Base-by-base conservation (phyloP, 2,797 vertebrate genomes). In the Clamator glandarius region DNA sequence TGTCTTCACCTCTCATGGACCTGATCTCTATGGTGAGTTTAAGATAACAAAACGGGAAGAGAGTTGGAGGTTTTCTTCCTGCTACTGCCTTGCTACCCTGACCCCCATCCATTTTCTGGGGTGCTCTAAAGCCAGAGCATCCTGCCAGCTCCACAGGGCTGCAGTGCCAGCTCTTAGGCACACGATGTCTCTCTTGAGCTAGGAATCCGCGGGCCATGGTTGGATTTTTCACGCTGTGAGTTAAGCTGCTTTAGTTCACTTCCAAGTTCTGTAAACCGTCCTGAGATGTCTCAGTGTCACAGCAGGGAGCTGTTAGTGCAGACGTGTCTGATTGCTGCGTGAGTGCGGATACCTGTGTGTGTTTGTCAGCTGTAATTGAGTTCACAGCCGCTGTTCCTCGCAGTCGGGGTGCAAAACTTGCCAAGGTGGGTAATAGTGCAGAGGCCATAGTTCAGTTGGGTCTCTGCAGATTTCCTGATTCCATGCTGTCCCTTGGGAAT, bases 1-100 rank as follows among this genome's bases (percentile, higher is more conserved):
- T 5, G 98, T 99, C 87, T 99, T 99, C 96, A 99, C 99, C 25
- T 97, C 98, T 66, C 99, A 99, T 28, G 99, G 99, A 78, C 99
- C 99, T 4, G 99, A 99, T 96, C 98, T 99, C n/a, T 99, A 99
- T 41, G 99, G 99, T 99, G 98, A 98, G 96, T 93, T 66, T 14
- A 46, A 84, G 52, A 6, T 18, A 20, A 52, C 42, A 23, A 20
- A 18, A 10, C 18, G 9, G 36, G 13, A 25, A 54, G 25, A 50
- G 13, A 57, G 51, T 14, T 2, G 8, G n/a, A 2, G 15, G 8
- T 29, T 58, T 31, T 31, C 42, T 77, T 90, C 46, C 64, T 81
- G 4, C 75, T 41, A 4, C 75, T 41, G 15, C 28, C 51, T 15
- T 64, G 21, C 35, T 42, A 0, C 57, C 2, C 1, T 51, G 72